These are phyloP conservation scores for Drosophila villosipedis DNA, from an alignment of 2,888 invertebrate genomes.

Conservation along the genomic window DNA sequence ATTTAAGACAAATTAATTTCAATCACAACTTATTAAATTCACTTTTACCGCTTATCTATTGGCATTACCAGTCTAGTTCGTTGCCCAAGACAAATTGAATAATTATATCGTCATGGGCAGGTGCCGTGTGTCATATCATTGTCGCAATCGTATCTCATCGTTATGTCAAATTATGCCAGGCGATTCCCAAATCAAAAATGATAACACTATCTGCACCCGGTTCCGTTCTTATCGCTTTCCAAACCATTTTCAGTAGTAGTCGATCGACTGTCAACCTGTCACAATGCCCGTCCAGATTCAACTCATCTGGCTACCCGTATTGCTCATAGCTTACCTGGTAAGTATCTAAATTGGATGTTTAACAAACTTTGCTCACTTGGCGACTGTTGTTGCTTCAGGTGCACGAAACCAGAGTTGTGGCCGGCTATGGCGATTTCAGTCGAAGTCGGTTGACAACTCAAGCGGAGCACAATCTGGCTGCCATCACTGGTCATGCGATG, in stretches of 20 bases:
- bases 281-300: slow-evolving; percentile 33
- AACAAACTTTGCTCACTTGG: neutral
- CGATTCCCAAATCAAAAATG: slow-evolving; percentile 28
- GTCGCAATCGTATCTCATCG: slow-evolving; percentile 32
- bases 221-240: slow-evolving; percentile 2
- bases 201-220: slow-evolving; percentile 56
- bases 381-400: neutral
- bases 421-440: slow-evolving; percentile 51
- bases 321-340: slow-evolving; percentile 40
- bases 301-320: slow-evolving; percentile 2
- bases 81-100: slow-evolving; percentile 17
- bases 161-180: slow-evolving; percentile 28
- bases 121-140: slow-evolving; percentile 40
- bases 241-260: slow-evolving; percentile 41
- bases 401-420: slow-evolving; percentile 2
- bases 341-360: slow-evolving; percentile 17
- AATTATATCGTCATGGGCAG: neutral
- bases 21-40: slow-evolving; percentile 15
- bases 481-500: slow-evolving; percentile 53
- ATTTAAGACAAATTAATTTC: neutral
- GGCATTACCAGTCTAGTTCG: slow-evolving; percentile 34
- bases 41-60: slow-evolving; percentile 9
- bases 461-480: slow-evolving; percentile 53
- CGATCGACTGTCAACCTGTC: slow-evolving; percentile 34
- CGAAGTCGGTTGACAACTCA: slow-evolving; percentile 52